phyloP scores from a whole-genome alignment of 2,113 vertebrate species.

The Nycticryphes semicollaris region DNA sequence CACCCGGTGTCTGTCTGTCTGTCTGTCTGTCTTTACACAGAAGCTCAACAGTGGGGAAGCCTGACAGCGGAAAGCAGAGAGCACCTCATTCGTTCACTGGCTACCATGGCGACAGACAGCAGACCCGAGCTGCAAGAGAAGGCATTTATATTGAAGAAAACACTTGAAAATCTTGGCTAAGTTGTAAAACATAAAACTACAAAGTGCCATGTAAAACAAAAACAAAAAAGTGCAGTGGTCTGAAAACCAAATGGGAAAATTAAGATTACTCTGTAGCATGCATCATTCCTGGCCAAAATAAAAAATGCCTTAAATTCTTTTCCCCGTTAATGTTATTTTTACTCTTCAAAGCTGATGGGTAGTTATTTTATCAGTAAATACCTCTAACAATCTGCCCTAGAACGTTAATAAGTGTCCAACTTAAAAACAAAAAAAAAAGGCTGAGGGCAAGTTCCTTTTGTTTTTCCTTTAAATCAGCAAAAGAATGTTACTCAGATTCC shows the following conservation, averaged over 20 bases:
- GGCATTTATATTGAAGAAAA: constrained; percentile 87
- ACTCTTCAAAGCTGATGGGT: not conserved
- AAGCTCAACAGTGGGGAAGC: constrained; percentile 88
- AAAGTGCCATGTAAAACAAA: constrained; percentile 78
- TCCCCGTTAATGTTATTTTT: constrained; percentile 73
- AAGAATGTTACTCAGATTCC: constrained; percentile 23
- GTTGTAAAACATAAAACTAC: constrained; percentile 46
- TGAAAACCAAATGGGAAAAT: constrained; percentile 67
- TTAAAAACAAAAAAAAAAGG: not conserved
- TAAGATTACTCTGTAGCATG: constrained; percentile 81
- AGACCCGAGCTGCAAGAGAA: constrained; percentile 91
- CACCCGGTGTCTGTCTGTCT: not conserved
- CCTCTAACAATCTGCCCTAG: constrained; percentile 16
- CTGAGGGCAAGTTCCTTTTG: not conserved
- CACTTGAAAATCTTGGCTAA: constrained; percentile 82
- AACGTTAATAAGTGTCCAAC: not conserved
- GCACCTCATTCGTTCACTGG: constrained; percentile 85
- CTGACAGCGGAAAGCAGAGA: constrained; percentile 85
- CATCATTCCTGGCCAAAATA: constrained; percentile 83
- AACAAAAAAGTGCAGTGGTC: constrained; percentile 65
- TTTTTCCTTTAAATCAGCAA: not conserved
- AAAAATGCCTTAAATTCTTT: constrained; percentile 79
- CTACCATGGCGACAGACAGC: constrained; percentile 89
- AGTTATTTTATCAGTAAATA: constrained; percentile 21
- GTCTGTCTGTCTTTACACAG: constrained; percentile 65